A percentile compares a stretch with the other conserved stretches of the same genome.
phyloP scores from a whole-genome alignment of 2,113 vertebrate genomes.

The Syngnathus typhle region DNA sequence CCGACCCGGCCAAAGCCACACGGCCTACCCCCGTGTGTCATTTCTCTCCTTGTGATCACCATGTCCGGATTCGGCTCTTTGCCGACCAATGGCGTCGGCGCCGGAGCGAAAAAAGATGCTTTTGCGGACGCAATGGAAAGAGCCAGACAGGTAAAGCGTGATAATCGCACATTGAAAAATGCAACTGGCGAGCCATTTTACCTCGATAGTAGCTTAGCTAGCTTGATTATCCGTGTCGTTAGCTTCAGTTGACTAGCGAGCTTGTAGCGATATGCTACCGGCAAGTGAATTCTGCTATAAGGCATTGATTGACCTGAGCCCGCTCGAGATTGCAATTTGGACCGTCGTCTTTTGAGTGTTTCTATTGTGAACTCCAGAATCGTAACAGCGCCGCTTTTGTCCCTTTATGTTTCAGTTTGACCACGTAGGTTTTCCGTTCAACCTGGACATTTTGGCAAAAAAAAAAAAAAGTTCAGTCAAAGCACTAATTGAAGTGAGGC shows the following conservation, averaged over 20 bases:
- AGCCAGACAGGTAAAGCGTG: constrained; percentile 80
- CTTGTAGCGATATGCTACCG: constrained; percentile 10
- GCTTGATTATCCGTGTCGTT: constrained; percentile 34
- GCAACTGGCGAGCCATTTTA: constrained; percentile 25
- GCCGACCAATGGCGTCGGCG: constrained; percentile 69
- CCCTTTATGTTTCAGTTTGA: not conserved
- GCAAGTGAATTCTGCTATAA: not conserved
- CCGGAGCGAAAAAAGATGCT: constrained; percentile 81
- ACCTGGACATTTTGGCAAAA: not conserved
- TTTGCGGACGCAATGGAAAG: constrained; percentile 88
- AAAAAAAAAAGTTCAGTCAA: not conserved
- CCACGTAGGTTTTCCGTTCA: not conserved
- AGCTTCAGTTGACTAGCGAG: constrained; percentile 25
- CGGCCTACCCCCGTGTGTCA: constrained; percentile 36
- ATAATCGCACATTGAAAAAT: not conserved
- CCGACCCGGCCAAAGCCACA: constrained; percentile 49
- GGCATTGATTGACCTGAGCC: not conserved
- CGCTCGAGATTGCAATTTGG: not conserved
- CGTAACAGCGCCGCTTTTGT: not conserved
- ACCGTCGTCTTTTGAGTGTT: not conserved
- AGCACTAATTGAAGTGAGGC: not conserved
- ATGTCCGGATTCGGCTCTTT: constrained; percentile 76
- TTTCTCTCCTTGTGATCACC: constrained; percentile 44
- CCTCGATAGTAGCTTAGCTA: constrained; percentile 26
- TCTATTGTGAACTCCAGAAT: not conserved